These are phyloP conservation scores for Esperia sulphurella DNA, from an alignment of 2,888 invertebrate genomes.

Conservation along the genomic window DNA sequence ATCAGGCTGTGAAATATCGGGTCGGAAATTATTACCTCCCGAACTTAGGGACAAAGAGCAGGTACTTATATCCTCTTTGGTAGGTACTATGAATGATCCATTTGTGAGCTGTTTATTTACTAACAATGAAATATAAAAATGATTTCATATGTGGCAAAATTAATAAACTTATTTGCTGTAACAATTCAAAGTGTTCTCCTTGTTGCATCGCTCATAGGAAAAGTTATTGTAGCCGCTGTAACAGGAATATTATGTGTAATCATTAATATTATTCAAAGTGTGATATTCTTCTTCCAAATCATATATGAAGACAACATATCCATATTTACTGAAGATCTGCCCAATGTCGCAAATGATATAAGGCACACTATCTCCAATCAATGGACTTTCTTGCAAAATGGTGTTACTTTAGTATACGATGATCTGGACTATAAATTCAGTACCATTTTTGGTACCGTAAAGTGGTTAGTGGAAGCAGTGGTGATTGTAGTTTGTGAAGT, in stretches of 20 bases:
- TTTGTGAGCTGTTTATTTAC: neutral
- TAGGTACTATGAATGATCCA: too few relatives aligned
- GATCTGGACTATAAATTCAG: constrained; percentile 29
- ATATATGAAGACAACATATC: constrained; percentile 65
- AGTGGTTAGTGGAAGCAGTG: constrained; percentile 33
- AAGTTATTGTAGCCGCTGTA: constrained; percentile 49
- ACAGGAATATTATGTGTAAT: constrained; percentile 35
- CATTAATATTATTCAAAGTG: constrained; percentile 21
- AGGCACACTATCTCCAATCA: constrained; percentile 25
- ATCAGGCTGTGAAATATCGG: too few relatives aligned
- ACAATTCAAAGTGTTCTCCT: constrained; percentile 45
- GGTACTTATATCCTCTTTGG: too few relatives aligned
- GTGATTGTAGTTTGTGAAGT: constrained; percentile 43
- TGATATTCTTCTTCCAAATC: constrained; percentile 50
- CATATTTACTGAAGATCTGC: constrained; percentile 61
- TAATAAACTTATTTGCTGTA: constrained; percentile 46
- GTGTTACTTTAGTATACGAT: constrained; percentile 25
- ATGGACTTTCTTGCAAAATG: constrained; percentile 29
- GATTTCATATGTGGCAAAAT: constrained; percentile 57
- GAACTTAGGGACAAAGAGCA: too few relatives aligned
- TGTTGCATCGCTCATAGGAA: constrained; percentile 52
- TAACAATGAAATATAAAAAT: constrained; percentile 39
- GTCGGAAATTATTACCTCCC: too few relatives aligned
- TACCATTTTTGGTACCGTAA: constrained; percentile 25
- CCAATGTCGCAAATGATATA: constrained; percentile 36